Base-by-base conservation (phyloP, 2,888 invertebrate genomes). In the Odontocerum albicorne region DNA sequence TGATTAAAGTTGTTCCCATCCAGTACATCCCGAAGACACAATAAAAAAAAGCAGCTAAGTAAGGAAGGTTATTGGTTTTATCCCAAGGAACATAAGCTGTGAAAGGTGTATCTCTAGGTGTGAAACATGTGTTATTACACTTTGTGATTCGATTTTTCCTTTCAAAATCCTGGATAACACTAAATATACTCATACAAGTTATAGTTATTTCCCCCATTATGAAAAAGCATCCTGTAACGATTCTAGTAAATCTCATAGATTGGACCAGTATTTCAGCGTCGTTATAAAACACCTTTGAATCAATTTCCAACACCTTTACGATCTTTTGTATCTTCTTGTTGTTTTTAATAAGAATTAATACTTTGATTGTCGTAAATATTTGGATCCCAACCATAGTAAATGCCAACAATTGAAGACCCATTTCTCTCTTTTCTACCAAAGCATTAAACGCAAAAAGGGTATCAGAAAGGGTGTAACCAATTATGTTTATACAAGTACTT, bases 61-160 rank as follows among this genome's bases (percentile, higher is more conserved):
- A 55, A 10, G 39, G 40, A 2, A 38, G 16, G 35, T 58, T 53
- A 22, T 58, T 53, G 2, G 32, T 43, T 2, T 49, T 52, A 15
- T 53, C 47, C 61, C 61, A 61, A 2, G 58, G 55, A n/a, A 58
- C 55, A 17, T 58, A 61, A 12, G 56, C 58, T 4, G 57, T 36
- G 13, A 58, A 61, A 2, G 58, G 53, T 4, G 55, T 57, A 13
- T 57, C 53, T 19, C 57, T 55, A 2, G 52, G 51, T 16, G 52
- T 52, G 15, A 32, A 16, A 1, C 52, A 12, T 3, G 60, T 57
- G 27, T 46, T 52, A 33, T 60, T 60, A 2, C 45, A 36, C 19
- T 15, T 33, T 10, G 21, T 35, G 8, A 58, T 13, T 27, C 43
- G 13, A 13, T 32, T 13, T 6, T 49, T 50, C 31, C 55, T 53